phyloP scores from a whole-genome alignment of 2,888 invertebrate genomes.

The Proisotoma minuta region DNA sequence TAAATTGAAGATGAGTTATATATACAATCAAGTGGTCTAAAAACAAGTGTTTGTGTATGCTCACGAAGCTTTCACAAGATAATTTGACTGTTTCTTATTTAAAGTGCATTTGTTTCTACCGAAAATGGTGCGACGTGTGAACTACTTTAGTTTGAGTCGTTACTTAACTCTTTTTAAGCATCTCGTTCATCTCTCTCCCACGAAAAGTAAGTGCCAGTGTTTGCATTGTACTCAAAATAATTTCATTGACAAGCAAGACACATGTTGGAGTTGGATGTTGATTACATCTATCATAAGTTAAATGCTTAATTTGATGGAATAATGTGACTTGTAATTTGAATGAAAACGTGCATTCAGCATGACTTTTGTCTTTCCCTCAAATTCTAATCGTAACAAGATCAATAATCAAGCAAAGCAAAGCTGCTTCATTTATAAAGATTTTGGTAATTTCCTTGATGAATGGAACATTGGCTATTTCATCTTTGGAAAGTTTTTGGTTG shows the following conservation, averaged over 20 bases:
- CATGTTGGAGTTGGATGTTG: background rate
- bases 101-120: too few relatives aligned
- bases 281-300: slow-evolving; percentile 1
- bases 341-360: background rate
- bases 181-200: background rate
- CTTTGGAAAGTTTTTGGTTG: too few relatives aligned
- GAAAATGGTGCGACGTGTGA: too few relatives aligned
- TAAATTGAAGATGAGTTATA: too few relatives aligned
- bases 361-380: background rate
- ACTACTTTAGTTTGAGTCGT: background rate
- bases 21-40: too few relatives aligned
- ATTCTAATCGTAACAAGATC: slow-evolving; percentile 1
- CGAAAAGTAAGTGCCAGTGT: background rate
- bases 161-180: background rate
- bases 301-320: background rate
- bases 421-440: too few relatives aligned
- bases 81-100: too few relatives aligned
- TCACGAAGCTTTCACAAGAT: too few relatives aligned
- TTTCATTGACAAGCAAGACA: background rate
- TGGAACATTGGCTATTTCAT: too few relatives aligned
- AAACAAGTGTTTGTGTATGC: too few relatives aligned
- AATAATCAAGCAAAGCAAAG: slow-evolving; percentile 4
- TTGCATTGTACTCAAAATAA: background rate
- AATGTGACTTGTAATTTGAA: background rate
- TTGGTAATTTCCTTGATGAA: too few relatives aligned